These are phyloP conservation scores for Ostrea edulis DNA, from an alignment of 1,140 invertebrate species.

Conservation along the genomic window DNA sequence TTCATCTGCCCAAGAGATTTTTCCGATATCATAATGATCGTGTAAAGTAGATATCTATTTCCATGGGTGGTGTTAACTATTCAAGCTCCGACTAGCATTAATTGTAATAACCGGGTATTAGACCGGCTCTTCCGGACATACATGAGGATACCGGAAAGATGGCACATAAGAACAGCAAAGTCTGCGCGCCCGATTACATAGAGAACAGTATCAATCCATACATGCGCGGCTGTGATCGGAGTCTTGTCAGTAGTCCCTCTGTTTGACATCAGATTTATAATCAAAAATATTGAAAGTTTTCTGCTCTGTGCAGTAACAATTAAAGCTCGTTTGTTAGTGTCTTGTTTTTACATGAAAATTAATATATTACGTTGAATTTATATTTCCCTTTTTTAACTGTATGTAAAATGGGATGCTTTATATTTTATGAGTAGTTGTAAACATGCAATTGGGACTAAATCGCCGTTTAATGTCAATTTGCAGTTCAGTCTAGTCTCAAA, in stretches of 20 bases:
- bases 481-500: too few species aligned
- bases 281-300: background rate
- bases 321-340: background rate
- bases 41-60: background rate
- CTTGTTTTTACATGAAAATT: background rate
- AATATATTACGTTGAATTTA: background rate
- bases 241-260: background rate
- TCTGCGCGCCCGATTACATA: background rate
- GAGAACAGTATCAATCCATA: background rate
- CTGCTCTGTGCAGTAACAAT: background rate
- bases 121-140: background rate
- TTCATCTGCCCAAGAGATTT: constrained; percentile 2
- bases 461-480: too few species aligned
- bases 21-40: background rate
- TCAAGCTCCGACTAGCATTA: background rate
- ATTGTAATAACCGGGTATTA: background rate
- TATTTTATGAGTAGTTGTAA: too few species aligned
- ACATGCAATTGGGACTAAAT: too few species aligned
- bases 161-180: background rate
- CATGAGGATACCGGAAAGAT: background rate
- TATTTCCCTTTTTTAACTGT: too few species aligned
- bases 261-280: background rate
- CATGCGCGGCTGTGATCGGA: background rate
- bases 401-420: too few species aligned
- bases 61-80: background rate